Evolutionary conservation across 2,113 vertebrate species (phyloP).

Genomic region (Microtus montanus): DNA sequence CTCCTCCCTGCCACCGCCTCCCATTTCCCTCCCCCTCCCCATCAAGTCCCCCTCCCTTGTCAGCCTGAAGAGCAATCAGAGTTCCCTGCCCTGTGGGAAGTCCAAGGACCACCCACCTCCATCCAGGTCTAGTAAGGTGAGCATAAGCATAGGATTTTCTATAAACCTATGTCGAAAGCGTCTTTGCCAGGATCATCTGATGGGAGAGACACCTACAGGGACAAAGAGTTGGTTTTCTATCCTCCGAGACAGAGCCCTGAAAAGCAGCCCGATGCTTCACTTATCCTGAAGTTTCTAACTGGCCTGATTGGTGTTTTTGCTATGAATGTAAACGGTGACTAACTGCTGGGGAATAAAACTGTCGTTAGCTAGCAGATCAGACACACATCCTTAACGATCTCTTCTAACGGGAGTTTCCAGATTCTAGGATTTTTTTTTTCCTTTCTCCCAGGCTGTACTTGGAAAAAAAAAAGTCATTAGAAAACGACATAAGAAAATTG

Average conservation of each 20-base stretch:
- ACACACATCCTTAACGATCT: constrained; percentile 4
- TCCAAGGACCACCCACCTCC: too few relatives aligned
- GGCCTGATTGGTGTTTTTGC: constrained; percentile 26
- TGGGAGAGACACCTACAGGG: constrained; percentile 29
- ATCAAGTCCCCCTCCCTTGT: too few relatives aligned
- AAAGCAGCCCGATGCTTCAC: constrained; percentile 22
- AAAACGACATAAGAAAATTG: constrained; percentile 17
- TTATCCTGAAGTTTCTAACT: constrained; percentile 39
- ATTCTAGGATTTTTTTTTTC: neutral
- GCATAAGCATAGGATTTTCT: constrained; percentile 50
- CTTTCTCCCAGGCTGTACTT: neutral
- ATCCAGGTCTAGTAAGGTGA: too few relatives aligned
- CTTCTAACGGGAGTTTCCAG: neutral
- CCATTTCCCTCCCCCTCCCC: too few relatives aligned
- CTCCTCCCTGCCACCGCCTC: too few relatives aligned
- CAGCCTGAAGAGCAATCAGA: too few relatives aligned
- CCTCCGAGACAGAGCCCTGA: constrained; percentile 12
- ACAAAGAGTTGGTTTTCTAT: constrained; percentile 53
- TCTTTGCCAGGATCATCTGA: neutral
- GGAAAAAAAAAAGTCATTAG: neutral
- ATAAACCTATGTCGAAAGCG: constrained; percentile 10
- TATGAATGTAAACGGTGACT: neutral
- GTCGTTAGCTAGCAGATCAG: neutral
- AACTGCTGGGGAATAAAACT: neutral
- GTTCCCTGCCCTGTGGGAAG: too few relatives aligned